These are phyloP conservation scores for Lasioglossum marginatum DNA, from an alignment of 2,888 invertebrate species.

Conservation along the genomic window DNA sequence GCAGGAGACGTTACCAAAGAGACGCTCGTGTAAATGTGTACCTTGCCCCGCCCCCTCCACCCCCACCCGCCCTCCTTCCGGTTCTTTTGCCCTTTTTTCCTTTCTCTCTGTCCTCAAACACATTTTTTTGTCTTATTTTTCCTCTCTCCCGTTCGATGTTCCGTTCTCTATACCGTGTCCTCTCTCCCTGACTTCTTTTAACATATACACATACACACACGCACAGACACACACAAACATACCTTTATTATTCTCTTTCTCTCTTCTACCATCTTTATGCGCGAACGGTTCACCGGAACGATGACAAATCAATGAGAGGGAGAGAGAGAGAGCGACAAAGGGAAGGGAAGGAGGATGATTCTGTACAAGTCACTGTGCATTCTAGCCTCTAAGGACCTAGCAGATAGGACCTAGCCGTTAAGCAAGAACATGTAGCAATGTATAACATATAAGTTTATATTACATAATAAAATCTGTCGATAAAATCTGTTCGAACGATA, in stretches of 20 bases:
- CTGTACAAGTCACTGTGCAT: slow-evolving; percentile 83
- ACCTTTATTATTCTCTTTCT: slow-evolving; percentile 47
- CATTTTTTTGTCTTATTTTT: neutral
- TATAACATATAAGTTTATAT: slow-evolving; percentile 84
- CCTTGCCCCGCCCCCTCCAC: slow-evolving; percentile 31
- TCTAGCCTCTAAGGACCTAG: slow-evolving; percentile 80
- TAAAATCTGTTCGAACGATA: slow-evolving; percentile 75
- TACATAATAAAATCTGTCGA: slow-evolving; percentile 83
- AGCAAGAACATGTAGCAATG: slow-evolving; percentile 80
- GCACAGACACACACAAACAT: neutral
- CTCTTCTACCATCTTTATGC: slow-evolving; percentile 43
- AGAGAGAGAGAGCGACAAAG: slow-evolving; percentile 45
- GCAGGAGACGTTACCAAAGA: slow-evolving; percentile 61
- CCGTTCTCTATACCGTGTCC: neutral
- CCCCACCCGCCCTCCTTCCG: slow-evolving; percentile 7
- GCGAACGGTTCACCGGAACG: slow-evolving; percentile 53
- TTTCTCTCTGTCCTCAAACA: neutral
- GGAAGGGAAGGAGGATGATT: slow-evolving; percentile 72
- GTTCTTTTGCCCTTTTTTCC: slow-evolving; percentile 16
- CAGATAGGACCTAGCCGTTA: slow-evolving; percentile 76
- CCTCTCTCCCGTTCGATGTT: neutral
- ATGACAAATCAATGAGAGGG: slow-evolving; percentile 69
- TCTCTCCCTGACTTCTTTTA: slow-evolving; percentile 9
- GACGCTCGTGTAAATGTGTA: slow-evolving; percentile 60
- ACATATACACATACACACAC: neutral